Percentiles rank a stretch among this genome's conserved stretches.
phyloP scores from a whole-genome alignment of 2,888 invertebrate genomes.

The Eueremaeus valkanovi region DNA sequence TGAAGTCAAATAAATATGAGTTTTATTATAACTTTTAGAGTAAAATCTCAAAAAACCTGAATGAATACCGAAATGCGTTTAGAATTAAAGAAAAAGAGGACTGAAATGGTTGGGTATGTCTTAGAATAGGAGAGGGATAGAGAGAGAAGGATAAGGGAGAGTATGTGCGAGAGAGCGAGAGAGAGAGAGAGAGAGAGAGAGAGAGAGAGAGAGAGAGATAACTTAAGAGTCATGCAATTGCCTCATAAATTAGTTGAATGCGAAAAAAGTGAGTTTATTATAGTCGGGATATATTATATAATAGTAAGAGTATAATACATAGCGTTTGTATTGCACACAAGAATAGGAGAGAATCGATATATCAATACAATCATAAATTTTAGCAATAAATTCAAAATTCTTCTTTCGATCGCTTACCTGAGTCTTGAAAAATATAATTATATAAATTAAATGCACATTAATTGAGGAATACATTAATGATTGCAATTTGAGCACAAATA shows the following conservation, averaged over 20 bases:
- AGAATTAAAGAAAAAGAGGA: neutral
- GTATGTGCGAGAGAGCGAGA: neutral
- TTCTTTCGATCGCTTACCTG: conserved; percentile 10
- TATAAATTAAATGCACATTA: neutral
- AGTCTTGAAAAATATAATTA: neutral
- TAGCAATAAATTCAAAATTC: neutral
- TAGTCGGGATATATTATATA: neutral
- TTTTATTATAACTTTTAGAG: neutral
- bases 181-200: conserved; percentile 19
- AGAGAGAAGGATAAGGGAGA: neutral
- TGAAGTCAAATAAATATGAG: neutral
- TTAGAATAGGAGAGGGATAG: neutral
- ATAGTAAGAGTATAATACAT: neutral
- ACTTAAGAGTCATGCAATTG: conserved; percentile 26
- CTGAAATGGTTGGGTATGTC: neutral
- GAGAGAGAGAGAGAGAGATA: conserved; percentile 22
- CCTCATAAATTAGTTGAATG: conserved; percentile 6
- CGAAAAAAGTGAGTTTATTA: conserved; percentile 23
- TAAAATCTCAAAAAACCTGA: neutral
- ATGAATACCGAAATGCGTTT: neutral
- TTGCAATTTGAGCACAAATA: neutral
- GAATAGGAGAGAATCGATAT: neutral
- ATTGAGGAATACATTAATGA: neutral
- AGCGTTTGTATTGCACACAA: neutral
- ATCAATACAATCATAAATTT: neutral